Evolutionary conservation across 2,888 invertebrate genomes (phyloP), one percentile per base, ranked within the genome.

Genomic region (Euproctis similis): DNA sequence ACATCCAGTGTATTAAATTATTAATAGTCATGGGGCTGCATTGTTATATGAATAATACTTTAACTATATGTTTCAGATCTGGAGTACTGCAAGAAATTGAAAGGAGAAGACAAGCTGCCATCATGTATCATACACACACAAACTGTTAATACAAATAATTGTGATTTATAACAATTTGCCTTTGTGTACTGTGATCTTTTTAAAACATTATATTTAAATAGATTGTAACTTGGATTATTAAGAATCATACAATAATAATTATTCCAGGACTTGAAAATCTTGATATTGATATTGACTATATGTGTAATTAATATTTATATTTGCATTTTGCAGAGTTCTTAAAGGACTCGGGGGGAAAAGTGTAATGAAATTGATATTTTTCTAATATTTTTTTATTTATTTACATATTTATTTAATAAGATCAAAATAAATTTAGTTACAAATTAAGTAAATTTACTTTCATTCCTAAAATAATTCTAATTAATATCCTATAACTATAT

Each of bases 21-120:
- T n/a, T n/a, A n/a, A n/a, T n/a, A n/a, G n/a, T n/a, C n/a, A n/a
- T n/a, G n/a, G n/a, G n/a, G n/a, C n/a, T n/a, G n/a, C n/a, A n/a
- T n/a, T n/a, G n/a, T n/a, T n/a, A n/a, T n/a, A n/a, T n/a, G n/a
- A n/a, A n/a, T n/a, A n/a, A n/a, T 9, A 20, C 9, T 2, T 3
- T 11, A 4, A 11, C 11, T 12, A 19, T 22, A 6, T 20, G 2
- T 85, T 88, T 48, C 73, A 92, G 95, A 60, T 91, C 92, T 45
- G 91, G 92, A 4, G 74, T 93, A 47, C 75, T 92, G 39, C 91
- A 91, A 65, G 92, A 92, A 78, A 90, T 92, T 80, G 92, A 93
- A 56, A 87, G 88, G 47, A 75, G 86, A 57, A 72, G 87, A 48
- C 75, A 68, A 39, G 56, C 72, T 36, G 56, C 72, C 11, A 69